Evolutionary conservation across 2,797 vertebrate genomes (phyloP), one percentile per base, ranked within the genome.

Genomic region (Catostomus latipinnis): DNA sequence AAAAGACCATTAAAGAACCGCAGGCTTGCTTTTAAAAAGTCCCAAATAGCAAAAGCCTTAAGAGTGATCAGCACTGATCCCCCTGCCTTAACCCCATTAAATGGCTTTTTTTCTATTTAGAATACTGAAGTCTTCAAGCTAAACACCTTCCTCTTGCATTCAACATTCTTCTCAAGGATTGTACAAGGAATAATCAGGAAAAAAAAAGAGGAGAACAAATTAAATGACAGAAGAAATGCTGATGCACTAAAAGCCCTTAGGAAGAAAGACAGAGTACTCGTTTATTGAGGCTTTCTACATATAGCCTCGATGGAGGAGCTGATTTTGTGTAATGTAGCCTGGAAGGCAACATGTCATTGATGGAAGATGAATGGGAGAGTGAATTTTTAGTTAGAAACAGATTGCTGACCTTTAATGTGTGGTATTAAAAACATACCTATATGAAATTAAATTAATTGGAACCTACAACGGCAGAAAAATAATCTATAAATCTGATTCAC

Each of bases 181-280:
- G 34, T 34, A 34, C 34, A 34, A 34, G 88, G 89, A 85, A 91
- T 80, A 85, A 90, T 89, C 82, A 85, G 89, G 82, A 91, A 78
- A 86, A 78, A 86, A 86, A 34, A 34, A 34, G 87, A 86, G 76
- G 16, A 43, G 34, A 74, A 83, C 18, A 85, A 86, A 89, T 80
- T 0, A 78, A 88, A 85, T 78, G 13, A 84, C 80, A 81, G 34
- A 34, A 4, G 34, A 34, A 82, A 82, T 60, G 78, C 75, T 61
- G 78, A 81, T 82, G 75, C 62, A 85, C 66, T 86, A 80, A 88
- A 90, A 88, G 81, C 84, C 71, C 68, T 74, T 77, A 76, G 61
- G 45, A 70, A 66, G 1, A 53, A 80, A 80, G 69, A 6, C 50
- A 80, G 68, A 76, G 86, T 80, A 16, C 13, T 68, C 12, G 74